Evolutionary conservation across 2,113 vertebrate species (phyloP), one percentile per base, ranked within the genome.

Genomic region (Formicarius rufipectus): DNA sequence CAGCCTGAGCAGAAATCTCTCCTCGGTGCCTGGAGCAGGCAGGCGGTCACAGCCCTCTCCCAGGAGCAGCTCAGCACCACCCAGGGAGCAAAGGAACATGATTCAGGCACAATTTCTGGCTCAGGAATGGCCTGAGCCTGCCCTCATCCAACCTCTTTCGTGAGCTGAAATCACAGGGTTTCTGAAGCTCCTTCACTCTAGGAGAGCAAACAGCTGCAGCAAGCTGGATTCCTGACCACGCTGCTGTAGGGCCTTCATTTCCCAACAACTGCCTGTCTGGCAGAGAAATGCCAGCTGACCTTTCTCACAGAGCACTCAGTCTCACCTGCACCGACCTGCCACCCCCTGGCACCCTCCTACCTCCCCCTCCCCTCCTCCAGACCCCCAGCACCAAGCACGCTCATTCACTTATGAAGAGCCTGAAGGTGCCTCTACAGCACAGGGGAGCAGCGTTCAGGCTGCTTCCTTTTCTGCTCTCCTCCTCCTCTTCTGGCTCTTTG

Each of bases 191-290:
- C 84, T 58, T 50, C 17, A 3, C 40, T 75, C 66, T 7, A 22
- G 64, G 63, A 94, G 35, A 90, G 72, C 66, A 71, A 85, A 73
- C 85, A 91, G 87, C 93, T 93, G 87, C 90, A 90, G 71, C 85
- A 85, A 96, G 93, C 95, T 92, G 87, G 64, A 63, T 93, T 69
- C 77, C 89, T 40, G 50, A 81, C 76, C 33, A 21, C 0, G 0
- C 76, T 74, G 85, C 81, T 89, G 17, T 28, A 73, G 69, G 82
- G 59, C 75, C 68, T 73, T 66, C 28, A 1, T 62, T 95, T 92
- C 89, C 79, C 79, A 88, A 72, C 53, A 31, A 35, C 40, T 9
- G 92, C 83, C 64, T 52, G n/a, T 73, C 5, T 0, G 3, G 73
- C 69, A 72, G 47, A 74, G 63, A 42, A 84, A 31, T 4, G 0